phyloP scores from a whole-genome alignment of 2,113 vertebrate species.

The Scatophagus argus region DNA sequence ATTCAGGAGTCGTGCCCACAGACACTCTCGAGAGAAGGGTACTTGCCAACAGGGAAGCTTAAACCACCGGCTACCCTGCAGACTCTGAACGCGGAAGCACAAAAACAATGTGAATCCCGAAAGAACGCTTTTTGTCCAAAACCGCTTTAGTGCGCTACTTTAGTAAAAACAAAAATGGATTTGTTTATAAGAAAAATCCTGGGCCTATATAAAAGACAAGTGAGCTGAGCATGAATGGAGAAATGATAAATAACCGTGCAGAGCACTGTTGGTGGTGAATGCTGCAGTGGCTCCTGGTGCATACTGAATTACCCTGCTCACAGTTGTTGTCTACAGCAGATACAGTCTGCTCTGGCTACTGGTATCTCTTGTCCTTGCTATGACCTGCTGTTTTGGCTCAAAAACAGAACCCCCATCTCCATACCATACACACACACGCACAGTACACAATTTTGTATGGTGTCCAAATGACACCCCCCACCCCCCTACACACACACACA shows the following conservation, averaged over 20 bases:
- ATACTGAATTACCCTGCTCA: slow-evolving; percentile 45
- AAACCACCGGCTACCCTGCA: slow-evolving; percentile 10
- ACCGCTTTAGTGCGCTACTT: background rate
- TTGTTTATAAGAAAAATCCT: slow-evolving; percentile 2
- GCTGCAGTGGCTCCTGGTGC: slow-evolving; percentile 29
- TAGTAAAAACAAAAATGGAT: slow-evolving; percentile 1
- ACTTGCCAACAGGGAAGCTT: slow-evolving; percentile 44
- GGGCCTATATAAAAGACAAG: slow-evolving; percentile 4
- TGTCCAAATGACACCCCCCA: slow-evolving; percentile 24
- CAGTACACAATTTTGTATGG: slow-evolving; percentile 14
- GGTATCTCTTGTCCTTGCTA: slow-evolving; percentile 64
- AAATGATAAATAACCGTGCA: slow-evolving; percentile 47
- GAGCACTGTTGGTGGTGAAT: slow-evolving; percentile 24
- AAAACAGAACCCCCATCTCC: slow-evolving; percentile 40
- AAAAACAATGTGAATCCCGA: background rate
- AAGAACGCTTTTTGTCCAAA: slow-evolving; percentile 21
- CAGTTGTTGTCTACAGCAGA: slow-evolving; percentile 55
- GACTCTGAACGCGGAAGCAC: slow-evolving; percentile 30
- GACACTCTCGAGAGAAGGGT: slow-evolving; percentile 27
- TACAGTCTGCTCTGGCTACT: slow-evolving; percentile 42
- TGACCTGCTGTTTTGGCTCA: slow-evolving; percentile 66
- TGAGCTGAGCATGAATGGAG: slow-evolving; percentile 4
- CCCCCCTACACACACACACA: too few relatives aligned
- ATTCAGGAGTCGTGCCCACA: slow-evolving; percentile 46
- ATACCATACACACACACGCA: slow-evolving; percentile 14